Evolutionary conservation across 2,797 vertebrate genomes (phyloP), one percentile per base, ranked within the genome.

Genomic region (Pampus argenteus): DNA sequence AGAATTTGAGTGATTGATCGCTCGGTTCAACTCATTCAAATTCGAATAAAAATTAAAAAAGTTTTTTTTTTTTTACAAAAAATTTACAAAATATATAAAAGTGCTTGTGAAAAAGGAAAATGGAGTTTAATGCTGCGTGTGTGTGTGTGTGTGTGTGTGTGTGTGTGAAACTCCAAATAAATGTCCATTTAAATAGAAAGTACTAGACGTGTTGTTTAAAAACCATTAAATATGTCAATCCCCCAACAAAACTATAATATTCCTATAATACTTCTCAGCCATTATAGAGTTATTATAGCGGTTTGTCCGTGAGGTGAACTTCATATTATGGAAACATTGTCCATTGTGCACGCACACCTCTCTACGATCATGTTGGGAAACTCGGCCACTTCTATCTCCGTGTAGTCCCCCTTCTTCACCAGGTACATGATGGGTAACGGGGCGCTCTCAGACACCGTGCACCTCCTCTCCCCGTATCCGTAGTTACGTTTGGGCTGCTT

Each of bases 351-450:
- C 25, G 95, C 90, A 34, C 97, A 98, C 50, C 92, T 93, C 75
- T 98, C 96, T 0, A 96, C 86, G 0, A 98, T 88, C 96, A 98
- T 98, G 29, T 95, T 95, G 13, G 97, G 96, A 63, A 98, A 96
- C 56, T 98, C 97, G 0, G 97, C 96, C 20, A 96, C 97, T 78
- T 98, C 95, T 0, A 98, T 96, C 84, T 97, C 96, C 0, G 97
- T 97, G 92, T 93, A 95, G 83, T 98, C 96, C 2, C 95, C 97
- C 62, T 95, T 96, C 86, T 94, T 95, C 69, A 96, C 93, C 54
- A 98, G 94, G 91, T 98, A 98, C 94, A 98, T 97, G 89, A 98
- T 86, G 26, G 97, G 97, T 22, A 98, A 82, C 0, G 97, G 93
- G 5, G 96, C 93, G 63, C 94, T 97, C 31, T 95, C 95, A 0